Percentiles rank a stretch among this genome's conserved stretches.
Evolutionary conservation across 2,113 vertebrate genomes (phyloP).

Genomic region (Forbesichthys agassizii): DNA sequence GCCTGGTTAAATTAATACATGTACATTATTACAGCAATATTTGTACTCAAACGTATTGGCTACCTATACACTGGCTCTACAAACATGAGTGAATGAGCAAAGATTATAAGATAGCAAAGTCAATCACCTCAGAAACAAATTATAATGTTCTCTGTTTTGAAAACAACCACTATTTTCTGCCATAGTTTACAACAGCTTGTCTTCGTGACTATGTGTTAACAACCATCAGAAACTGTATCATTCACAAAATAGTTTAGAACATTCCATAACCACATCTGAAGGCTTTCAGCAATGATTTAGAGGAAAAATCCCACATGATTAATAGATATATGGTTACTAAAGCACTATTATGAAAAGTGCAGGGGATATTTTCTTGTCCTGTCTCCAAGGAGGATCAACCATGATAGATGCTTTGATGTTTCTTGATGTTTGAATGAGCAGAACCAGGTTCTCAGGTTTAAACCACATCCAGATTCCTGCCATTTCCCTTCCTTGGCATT

Average conservation of each 20-base stretch:
- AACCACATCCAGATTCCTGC: slow-evolving; percentile 62
- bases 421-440: slow-evolving; percentile 52
- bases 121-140: neutral
- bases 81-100: slow-evolving; percentile 5
- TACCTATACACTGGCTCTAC: neutral
- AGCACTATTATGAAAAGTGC: slow-evolving; percentile 34
- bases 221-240: slow-evolving; percentile 27
- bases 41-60: neutral
- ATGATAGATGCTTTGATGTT: slow-evolving; percentile 62
- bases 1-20: too few species aligned
- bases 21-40: neutral
- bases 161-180: neutral
- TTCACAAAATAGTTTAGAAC: slow-evolving; percentile 20
- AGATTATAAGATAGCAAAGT: neutral
- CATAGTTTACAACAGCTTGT: neutral
- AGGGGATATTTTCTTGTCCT: slow-evolving; percentile 60
- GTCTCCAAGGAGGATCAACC: slow-evolving; percentile 50
- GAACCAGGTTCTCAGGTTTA: slow-evolving; percentile 46
- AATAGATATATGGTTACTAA: slow-evolving; percentile 49
- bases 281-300: slow-evolving; percentile 23
- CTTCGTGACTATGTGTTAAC: slow-evolving; percentile 27
- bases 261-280: slow-evolving; percentile 31
- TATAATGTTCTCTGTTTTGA: neutral
- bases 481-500: slow-evolving; percentile 21
- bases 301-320: slow-evolving; percentile 41